Evolutionary conservation across 2,797 vertebrate species (phyloP).

Genomic region (Ispidina picta): DNA sequence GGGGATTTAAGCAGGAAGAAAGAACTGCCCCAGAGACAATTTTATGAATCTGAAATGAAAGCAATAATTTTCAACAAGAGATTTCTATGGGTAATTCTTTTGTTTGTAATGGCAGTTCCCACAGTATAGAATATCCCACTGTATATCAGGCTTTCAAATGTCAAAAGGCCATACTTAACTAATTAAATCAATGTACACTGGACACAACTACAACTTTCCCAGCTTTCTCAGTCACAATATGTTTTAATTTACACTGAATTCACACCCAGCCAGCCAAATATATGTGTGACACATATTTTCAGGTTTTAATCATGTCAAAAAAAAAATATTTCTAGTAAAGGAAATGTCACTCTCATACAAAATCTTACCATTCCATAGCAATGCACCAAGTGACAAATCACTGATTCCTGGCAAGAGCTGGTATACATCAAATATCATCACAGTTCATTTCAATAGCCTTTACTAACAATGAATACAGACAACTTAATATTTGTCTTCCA

Average conservation of each 20-base stretch:
- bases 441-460: background rate
- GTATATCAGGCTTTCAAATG: background rate
- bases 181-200: background rate
- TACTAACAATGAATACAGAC: background rate
- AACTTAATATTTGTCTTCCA: background rate
- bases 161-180: background rate
- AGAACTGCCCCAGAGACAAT: background rate
- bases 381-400: background rate
- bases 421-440: background rate
- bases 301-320: background rate
- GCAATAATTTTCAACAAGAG: background rate
- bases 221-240: background rate
- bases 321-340: background rate
- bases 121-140: background rate
- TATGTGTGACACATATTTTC: background rate
- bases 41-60: background rate
- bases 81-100: background rate
- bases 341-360: background rate
- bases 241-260: background rate
- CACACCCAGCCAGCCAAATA: background rate
- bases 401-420: background rate
- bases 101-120: background rate
- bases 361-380: background rate
- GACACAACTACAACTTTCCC: background rate
- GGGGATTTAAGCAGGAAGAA: background rate